Conservation (phyloP, 1,140 invertebrate species). For the Linepithema humile region DNA sequence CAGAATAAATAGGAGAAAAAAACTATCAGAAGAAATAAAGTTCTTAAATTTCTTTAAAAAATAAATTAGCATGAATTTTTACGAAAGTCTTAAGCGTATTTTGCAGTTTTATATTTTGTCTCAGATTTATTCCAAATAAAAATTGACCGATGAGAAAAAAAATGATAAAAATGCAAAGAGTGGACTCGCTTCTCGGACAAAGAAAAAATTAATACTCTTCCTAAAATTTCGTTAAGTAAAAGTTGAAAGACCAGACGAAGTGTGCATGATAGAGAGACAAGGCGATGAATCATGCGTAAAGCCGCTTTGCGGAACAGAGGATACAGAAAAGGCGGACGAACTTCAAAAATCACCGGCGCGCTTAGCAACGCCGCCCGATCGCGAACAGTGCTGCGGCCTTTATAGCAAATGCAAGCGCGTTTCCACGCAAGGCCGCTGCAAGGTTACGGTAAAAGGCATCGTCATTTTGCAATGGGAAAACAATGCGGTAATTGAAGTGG, state of each 20-base stretch:
- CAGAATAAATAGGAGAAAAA: background rate
- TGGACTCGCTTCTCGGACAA: background rate
- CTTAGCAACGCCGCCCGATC: slow-evolving; percentile 27
- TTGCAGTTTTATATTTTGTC: background rate
- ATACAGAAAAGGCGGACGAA: background rate
- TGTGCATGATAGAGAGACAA: background rate
- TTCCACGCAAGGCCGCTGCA: background rate
- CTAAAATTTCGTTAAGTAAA: background rate
- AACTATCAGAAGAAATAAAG: background rate
- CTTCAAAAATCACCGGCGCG: background rate
- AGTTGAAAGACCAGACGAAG: background rate
- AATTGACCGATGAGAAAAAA: background rate
- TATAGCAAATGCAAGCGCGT: background rate
- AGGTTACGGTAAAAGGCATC: background rate
- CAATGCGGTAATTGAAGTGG: no score
- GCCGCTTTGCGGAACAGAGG: background rate
- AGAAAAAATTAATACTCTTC: background rate
- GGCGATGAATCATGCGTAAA: background rate
- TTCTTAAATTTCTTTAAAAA: background rate
- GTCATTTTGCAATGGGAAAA: background rate
- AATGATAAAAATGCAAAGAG: background rate
- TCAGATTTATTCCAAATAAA: background rate
- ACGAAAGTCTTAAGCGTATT: background rate
- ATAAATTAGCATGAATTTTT: background rate
- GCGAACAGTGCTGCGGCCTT: slow-evolving; percentile 18